These are phyloP conservation scores for Drepana arcuata DNA, from an alignment of 1,140 invertebrate genomes.

Conservation along the genomic window DNA sequence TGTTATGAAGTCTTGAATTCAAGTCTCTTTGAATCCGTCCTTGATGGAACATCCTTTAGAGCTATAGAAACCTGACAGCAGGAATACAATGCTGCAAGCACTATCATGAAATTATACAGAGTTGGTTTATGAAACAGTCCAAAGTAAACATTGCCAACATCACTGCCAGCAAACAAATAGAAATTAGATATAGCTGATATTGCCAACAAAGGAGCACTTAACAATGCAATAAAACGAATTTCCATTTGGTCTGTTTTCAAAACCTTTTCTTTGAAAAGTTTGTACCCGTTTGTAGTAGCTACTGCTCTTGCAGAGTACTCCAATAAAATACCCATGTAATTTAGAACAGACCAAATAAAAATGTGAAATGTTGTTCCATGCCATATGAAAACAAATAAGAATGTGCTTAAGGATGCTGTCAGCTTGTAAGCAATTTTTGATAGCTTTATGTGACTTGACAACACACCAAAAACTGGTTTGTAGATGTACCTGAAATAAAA, in stretches of 20 bases:
- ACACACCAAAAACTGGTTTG: conserved; percentile 74
- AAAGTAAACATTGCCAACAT: conserved; percentile 76
- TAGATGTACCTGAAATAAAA: conserved; percentile 86
- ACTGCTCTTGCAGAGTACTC: conserved; percentile 76
- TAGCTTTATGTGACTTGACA: conserved; percentile 40
- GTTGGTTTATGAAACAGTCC: conserved; percentile 44
- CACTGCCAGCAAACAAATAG: conserved; percentile 85
- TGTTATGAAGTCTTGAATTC: conserved; percentile 2
- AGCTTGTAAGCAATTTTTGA: conserved; percentile 74
- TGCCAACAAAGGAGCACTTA: conserved; percentile 80
- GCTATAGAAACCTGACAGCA: conserved; percentile 59
- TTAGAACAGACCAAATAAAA: conserved; percentile 87
- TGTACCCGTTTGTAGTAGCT: conserved; percentile 52
- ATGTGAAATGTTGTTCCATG: conserved; percentile 86
- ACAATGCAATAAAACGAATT: conserved; percentile 75
- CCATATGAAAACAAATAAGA: conserved; percentile 91
- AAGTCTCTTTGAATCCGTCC: conserved; percentile 22
- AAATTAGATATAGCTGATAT: conserved; percentile 88
- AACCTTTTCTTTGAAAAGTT: conserved; percentile 45
- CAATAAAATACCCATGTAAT: conserved; percentile 83
- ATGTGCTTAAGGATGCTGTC: conserved; percentile 83
- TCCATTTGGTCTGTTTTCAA: conserved; percentile 49
- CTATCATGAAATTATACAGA: conserved; percentile 31
- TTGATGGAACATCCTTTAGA: conserved; percentile 43
- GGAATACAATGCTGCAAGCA: conserved; percentile 43